These are phyloP conservation scores for Drosophila santomea DNA, from an alignment of 1,140 invertebrate genomes.

Conservation along the genomic window DNA sequence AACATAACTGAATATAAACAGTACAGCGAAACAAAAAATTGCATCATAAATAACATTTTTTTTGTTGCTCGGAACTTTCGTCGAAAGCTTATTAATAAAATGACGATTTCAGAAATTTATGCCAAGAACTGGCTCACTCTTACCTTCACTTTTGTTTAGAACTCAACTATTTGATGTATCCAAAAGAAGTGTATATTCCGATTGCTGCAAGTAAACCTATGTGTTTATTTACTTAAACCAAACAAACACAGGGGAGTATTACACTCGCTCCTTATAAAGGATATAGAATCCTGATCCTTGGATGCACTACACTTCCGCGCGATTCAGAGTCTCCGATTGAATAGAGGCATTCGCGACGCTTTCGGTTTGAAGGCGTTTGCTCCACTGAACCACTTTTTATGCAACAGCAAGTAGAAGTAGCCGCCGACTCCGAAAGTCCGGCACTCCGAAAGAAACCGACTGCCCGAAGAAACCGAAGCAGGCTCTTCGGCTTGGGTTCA, in stretches of 20 bases:
- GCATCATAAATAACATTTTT: constrained; percentile 18
- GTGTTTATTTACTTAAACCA: background rate
- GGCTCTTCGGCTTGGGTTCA: constrained; percentile 20
- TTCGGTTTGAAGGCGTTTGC: constrained; percentile 79
- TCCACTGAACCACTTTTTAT: constrained; percentile 84
- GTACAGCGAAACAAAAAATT: background rate
- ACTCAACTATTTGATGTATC: constrained; percentile 30
- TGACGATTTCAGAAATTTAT: constrained; percentile 13
- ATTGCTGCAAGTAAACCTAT: constrained; percentile 15
- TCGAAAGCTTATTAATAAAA: constrained; percentile 14
- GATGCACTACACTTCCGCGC: constrained; percentile 69
- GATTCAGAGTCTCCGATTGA: constrained; percentile 1
- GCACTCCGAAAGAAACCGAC: constrained; percentile 13
- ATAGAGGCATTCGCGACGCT: constrained; percentile 52
- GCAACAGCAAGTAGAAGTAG: constrained; percentile 73
- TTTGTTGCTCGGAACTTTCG: constrained; percentile 23
- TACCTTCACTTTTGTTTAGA: constrained; percentile 41
- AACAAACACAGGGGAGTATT: background rate
- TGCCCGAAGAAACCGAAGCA: constrained; percentile 18
- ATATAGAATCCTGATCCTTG: constrained; percentile 17
- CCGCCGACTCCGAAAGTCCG: constrained; percentile 32
- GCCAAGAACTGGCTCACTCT: constrained; percentile 30
- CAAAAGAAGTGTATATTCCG: constrained; percentile 26
- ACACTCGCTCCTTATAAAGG: constrained; percentile 19
- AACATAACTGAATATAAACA: constrained; percentile 8